These are phyloP conservation scores for Patella caerulea DNA, from an alignment of 2,888 invertebrate genomes.

Conservation along the genomic window DNA sequence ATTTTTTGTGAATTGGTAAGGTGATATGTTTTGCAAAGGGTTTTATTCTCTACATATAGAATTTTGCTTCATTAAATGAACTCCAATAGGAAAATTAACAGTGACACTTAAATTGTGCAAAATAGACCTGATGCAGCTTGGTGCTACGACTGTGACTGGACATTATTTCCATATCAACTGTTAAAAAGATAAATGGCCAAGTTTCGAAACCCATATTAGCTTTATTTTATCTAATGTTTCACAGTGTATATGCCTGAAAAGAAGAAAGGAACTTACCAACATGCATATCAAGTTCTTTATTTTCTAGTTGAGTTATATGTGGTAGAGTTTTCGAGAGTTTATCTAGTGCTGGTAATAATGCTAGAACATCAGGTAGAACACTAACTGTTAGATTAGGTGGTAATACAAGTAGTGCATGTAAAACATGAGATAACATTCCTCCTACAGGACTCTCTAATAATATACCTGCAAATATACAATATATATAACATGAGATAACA, in stretches of 20 bases:
- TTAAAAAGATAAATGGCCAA: background rate
- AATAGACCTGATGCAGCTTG: too few relatives aligned
- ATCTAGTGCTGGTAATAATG: slow-evolving; percentile 68
- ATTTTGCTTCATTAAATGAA: too few relatives aligned
- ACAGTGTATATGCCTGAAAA: background rate
- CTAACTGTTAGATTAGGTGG: slow-evolving; percentile 71
- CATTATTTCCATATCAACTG: too few relatives aligned
- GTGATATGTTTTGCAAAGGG: too few relatives aligned
- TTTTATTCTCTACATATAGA: too few relatives aligned
- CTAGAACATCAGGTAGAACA: slow-evolving; percentile 69
- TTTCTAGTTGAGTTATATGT: slow-evolving; percentile 55
- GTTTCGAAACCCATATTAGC: background rate
- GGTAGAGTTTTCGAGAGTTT: slow-evolving; percentile 61
- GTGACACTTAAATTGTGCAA: too few relatives aligned
- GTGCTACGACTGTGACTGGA: too few relatives aligned
- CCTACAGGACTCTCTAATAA: slow-evolving; percentile 76
- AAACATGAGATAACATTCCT: slow-evolving; percentile 76
- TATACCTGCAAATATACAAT: slow-evolving; percentile 68
- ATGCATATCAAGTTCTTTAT: slow-evolving; percentile 56
- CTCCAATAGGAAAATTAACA: too few relatives aligned
- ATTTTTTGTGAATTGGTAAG: too few relatives aligned
- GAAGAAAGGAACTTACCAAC: slow-evolving; percentile 38
- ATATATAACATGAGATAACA: slow-evolving; percentile 75
- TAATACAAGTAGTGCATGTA: slow-evolving; percentile 76
- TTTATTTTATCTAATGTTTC: background rate